phyloP scores from a whole-genome alignment of 2,113 vertebrate species.

The Egretta garzetta region DNA sequence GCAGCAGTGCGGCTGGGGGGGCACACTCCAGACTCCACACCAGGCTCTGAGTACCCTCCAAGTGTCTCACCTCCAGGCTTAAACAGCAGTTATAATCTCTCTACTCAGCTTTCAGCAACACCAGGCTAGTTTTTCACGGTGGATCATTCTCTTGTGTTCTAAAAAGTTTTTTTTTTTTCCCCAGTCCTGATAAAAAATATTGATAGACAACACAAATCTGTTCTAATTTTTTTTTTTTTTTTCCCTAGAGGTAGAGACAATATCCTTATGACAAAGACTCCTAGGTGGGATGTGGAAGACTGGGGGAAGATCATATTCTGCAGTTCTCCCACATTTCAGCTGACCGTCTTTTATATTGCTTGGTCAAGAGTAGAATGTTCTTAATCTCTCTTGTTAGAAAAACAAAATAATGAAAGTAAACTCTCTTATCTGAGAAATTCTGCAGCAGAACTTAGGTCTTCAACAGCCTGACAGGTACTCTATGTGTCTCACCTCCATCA shows the following conservation, averaged over 20 bases:
- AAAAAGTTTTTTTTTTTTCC: neutral
- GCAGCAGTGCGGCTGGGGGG: neutral
- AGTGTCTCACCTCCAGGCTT: neutral
- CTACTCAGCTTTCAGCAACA: neutral
- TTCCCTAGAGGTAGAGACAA: neutral
- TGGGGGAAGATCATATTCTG: neutral
- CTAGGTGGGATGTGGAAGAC: neutral
- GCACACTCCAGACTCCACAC: neutral
- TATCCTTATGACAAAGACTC: neutral
- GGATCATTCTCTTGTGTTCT: neutral
- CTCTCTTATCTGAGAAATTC: neutral
- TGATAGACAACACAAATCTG: neutral
- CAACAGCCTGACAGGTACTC: neutral
- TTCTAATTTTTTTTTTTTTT: neutral
- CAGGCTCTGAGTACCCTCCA: neutral
- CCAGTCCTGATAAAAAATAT: neutral
- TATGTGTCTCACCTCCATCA: neutral
- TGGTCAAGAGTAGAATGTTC: neutral
- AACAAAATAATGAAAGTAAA: neutral
- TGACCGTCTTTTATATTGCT: neutral
- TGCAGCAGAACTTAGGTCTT: neutral
- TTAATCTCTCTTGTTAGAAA: neutral
- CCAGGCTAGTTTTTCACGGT: neutral
- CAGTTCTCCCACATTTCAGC: neutral
- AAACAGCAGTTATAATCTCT: neutral